Evolutionary conservation across 2,888 invertebrate genomes (phyloP).

Genomic region (Gibbula magus): DNA sequence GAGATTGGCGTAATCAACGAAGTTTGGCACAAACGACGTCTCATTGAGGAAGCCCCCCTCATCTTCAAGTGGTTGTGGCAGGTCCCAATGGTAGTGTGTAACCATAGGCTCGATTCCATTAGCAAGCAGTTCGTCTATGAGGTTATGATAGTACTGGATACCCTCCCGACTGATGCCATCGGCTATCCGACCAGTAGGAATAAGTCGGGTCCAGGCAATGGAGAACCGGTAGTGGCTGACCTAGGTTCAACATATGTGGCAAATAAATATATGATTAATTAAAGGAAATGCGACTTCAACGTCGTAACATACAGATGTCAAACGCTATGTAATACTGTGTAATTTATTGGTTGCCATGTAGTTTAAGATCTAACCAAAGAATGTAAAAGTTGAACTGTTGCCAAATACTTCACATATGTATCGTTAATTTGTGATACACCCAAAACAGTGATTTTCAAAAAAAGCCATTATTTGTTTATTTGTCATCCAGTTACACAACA

Average conservation of each 20-base stretch:
- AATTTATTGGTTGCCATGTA: too few relatives aligned
- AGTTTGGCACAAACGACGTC: conserved; percentile 54
- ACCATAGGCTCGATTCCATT: conserved; percentile 79
- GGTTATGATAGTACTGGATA: conserved; percentile 79
- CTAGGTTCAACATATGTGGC: conserved; percentile 71
- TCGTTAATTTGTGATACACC: too few relatives aligned
- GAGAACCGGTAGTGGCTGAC: conserved; percentile 75
- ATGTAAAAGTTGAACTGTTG: too few relatives aligned
- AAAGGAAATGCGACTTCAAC: too few relatives aligned
- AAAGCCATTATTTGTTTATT: too few relatives aligned
- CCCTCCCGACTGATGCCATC: neutral
- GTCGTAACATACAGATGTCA: too few relatives aligned
- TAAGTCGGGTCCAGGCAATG: conserved; percentile 84
- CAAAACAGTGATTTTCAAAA: too few relatives aligned
- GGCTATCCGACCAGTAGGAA: conserved; percentile 78
- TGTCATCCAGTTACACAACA: too few relatives aligned
- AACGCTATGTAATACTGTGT: too few relatives aligned
- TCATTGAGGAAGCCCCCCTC: conserved; percentile 73
- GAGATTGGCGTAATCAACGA: conserved; percentile 67
- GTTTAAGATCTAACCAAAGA: too few relatives aligned
- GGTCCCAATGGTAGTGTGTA: conserved; percentile 77
- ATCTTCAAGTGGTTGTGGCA: conserved; percentile 71
- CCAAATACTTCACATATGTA: too few relatives aligned
- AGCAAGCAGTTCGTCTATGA: conserved; percentile 82
- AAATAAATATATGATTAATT: too few relatives aligned